Percentiles rank a stretch among this genome's conserved stretches.
Conservation (phyloP, 2,113 vertebrate species). For the Formicarius rufipectus region DNA sequence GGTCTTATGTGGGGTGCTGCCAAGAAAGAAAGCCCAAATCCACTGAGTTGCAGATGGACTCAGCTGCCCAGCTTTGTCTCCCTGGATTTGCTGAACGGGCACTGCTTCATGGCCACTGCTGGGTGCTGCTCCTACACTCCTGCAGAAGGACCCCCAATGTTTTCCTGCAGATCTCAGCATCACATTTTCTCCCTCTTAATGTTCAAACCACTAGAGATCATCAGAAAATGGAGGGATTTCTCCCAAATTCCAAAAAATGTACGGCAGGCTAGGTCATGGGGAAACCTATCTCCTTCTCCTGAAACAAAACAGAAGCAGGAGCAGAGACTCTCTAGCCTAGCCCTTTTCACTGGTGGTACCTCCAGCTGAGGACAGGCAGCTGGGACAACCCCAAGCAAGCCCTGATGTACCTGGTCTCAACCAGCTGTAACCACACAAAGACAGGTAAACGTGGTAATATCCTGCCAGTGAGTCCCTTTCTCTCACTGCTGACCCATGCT, state of each 20-base stretch:
- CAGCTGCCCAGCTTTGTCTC: not conserved
- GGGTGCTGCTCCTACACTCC: not conserved
- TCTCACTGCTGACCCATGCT: not conserved
- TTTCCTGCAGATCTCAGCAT: not conserved
- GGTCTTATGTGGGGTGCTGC: not conserved
- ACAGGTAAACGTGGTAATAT: fast-evolving
- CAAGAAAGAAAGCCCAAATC: not conserved
- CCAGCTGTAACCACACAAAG: not conserved
- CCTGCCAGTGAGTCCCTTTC: not conserved
- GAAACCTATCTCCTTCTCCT: not conserved
- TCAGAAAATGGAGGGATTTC: not conserved
- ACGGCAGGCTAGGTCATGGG: not conserved
- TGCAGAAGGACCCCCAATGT: not conserved
- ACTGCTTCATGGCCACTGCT: not conserved
- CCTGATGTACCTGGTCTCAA: not conserved
- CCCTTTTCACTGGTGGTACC: not conserved
- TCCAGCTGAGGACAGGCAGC: not conserved
- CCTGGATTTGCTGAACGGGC: not conserved
- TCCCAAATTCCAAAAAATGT: fast-evolving
- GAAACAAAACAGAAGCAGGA: not conserved
- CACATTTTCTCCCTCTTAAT: not conserved
- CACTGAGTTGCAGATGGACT: not conserved
- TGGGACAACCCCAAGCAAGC: not conserved
- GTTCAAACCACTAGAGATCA: not conserved
- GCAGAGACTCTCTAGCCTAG: not conserved